Evolutionary conservation across 2,888 invertebrate species (phyloP).

Genomic region (Atherix ibis): DNA sequence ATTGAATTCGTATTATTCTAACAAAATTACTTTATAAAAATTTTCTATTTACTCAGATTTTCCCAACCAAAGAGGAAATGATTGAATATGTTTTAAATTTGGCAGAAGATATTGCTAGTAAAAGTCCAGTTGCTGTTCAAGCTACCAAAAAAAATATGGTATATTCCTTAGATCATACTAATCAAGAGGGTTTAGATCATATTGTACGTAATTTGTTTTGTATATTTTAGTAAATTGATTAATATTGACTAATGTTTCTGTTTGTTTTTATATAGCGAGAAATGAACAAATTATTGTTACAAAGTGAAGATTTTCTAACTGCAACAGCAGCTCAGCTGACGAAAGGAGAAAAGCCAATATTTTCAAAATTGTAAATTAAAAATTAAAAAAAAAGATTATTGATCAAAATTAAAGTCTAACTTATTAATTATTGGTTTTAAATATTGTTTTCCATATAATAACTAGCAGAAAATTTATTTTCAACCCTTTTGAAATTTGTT

Average conservation of each 20-base stretch:
- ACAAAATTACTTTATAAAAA: constrained; percentile 1
- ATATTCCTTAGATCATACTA: constrained; percentile 76
- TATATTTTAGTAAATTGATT: constrained; percentile 2
- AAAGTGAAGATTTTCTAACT: constrained; percentile 77
- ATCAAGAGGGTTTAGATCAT: constrained; percentile 75
- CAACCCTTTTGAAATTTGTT: too few species aligned
- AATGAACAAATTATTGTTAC: constrained; percentile 73
- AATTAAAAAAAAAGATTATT: neutral
- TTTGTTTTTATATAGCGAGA: constrained; percentile 42
- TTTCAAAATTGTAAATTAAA: constrained; percentile 59
- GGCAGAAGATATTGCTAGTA: constrained; percentile 65
- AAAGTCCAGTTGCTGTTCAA: constrained; percentile 92
- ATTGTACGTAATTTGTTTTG: constrained; percentile 47
- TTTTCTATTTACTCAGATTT: too few species aligned
- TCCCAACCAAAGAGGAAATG: constrained; percentile 34
- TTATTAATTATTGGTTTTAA: too few species aligned
- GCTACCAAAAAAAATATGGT: constrained; percentile 70
- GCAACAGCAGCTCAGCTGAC: constrained; percentile 56
- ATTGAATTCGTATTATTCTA: neutral
- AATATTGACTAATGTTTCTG: constrained; percentile 8
- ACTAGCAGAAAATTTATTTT: too few species aligned
- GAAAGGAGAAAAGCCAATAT: constrained; percentile 52
- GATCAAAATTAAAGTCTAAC: neutral
- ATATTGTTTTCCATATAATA: too few species aligned
- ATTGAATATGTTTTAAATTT: constrained; percentile 54